Evolutionary conservation across 2,888 invertebrate genomes (phyloP).

Genomic region (Autographa gamma): DNA sequence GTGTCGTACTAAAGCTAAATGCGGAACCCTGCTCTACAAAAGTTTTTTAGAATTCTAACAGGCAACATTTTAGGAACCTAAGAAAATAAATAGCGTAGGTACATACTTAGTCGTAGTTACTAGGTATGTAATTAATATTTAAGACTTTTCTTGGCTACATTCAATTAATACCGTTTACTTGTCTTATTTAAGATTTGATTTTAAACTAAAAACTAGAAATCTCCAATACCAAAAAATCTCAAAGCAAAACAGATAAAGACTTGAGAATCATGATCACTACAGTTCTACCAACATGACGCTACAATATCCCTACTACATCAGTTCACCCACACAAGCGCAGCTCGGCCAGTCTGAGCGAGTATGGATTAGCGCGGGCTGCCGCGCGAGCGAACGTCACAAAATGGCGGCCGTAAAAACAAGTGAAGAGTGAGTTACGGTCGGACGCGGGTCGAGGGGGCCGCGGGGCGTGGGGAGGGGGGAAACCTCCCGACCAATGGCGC

Average conservation of each 20-base stretch:
- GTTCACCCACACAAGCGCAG: slow-evolving; percentile 76
- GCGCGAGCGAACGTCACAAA: slow-evolving; percentile 88
- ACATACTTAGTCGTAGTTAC: too few species aligned
- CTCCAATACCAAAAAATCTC: neutral
- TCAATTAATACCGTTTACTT: too few species aligned
- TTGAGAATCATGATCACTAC: slow-evolving; percentile 46
- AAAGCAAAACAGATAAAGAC: neutral
- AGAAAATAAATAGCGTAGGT: too few species aligned
- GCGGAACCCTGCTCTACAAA: too few species aligned
- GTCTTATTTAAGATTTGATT: too few species aligned
- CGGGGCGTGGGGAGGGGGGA: slow-evolving; percentile 57
- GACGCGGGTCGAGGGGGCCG: slow-evolving; percentile 64
- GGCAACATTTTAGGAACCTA: too few species aligned
- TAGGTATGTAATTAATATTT: too few species aligned
- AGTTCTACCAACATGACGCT: slow-evolving; percentile 47
- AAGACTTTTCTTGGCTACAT: too few species aligned
- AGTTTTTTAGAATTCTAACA: too few species aligned
- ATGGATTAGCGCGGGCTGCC: slow-evolving; percentile 85
- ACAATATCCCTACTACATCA: slow-evolving; percentile 52
- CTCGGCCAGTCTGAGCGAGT: slow-evolving; percentile 62
- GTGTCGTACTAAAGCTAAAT: neutral
- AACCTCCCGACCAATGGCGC: slow-evolving; percentile 79
- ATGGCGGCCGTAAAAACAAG: slow-evolving; percentile 89
- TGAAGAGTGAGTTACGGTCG: slow-evolving; percentile 88
- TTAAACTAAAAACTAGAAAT: too few species aligned